These are phyloP conservation scores for Ophion costatus DNA, from an alignment of 2,888 invertebrate genomes.

Conservation along the genomic window DNA sequence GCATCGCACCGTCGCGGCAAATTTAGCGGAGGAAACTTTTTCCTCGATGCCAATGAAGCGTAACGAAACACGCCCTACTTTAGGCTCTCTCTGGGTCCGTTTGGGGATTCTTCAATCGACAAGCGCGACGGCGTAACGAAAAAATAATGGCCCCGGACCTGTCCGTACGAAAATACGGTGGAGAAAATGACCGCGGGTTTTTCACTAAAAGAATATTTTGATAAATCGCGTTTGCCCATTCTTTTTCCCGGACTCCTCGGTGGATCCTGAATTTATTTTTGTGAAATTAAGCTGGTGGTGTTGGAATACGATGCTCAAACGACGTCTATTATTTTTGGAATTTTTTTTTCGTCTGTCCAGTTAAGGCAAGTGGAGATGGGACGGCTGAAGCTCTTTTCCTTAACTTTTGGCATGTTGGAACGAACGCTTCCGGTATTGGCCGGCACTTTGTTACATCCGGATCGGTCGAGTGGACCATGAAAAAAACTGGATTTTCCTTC, in stretches of 20 bases:
- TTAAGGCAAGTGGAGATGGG: background rate
- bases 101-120: background rate
- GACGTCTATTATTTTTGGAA: background rate
- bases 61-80: constrained; percentile 58
- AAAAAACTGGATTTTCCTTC: background rate
- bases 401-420: background rate
- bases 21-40: constrained; percentile 40
- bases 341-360: background rate
- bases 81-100: background rate
- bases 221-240: background rate
- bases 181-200: background rate
- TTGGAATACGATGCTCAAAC: background rate
- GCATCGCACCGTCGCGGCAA: constrained; percentile 51
- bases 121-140: background rate
- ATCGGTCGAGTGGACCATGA: background rate
- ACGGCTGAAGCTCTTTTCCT: background rate
- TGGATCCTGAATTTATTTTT: background rate
- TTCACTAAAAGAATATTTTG: background rate
- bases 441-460: background rate
- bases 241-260: background rate
- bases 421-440: background rate
- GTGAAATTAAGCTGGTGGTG: background rate
- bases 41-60: constrained; percentile 50
- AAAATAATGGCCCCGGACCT: constrained; percentile 27
- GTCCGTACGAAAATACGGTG: constrained; percentile 2